These are phyloP conservation scores for Drosophila orosa DNA, from an alignment of 1,140 invertebrate genomes.

Conservation along the genomic window DNA sequence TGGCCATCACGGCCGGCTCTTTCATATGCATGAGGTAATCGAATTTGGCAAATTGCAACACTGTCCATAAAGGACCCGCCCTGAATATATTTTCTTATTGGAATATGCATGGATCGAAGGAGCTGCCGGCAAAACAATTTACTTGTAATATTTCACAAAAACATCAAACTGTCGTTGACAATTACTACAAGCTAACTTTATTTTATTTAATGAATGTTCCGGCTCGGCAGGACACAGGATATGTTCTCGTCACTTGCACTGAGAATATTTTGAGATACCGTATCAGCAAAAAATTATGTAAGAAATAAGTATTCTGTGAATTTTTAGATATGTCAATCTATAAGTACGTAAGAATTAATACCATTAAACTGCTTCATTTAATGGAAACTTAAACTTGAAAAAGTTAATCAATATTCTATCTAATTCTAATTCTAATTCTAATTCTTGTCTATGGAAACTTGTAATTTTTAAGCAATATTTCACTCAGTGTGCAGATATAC, in stretches of 20 bases:
- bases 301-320: no score
- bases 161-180: constrained; percentile 82
- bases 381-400: not conserved
- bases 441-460: not conserved
- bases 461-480: constrained; percentile 6
- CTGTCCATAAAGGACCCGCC: constrained; percentile 68
- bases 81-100: constrained; percentile 61
- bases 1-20: constrained; percentile 27
- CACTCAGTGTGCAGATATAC: constrained; percentile 10
- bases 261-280: not conserved
- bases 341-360: no score
- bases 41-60: constrained; percentile 75
- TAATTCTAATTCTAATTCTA: not conserved
- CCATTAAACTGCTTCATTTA: no score
- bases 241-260: constrained; percentile 14
- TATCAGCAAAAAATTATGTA: no score
- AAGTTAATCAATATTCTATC: not conserved
- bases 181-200: constrained; percentile 76
- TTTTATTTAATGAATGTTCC: constrained; percentile 80
- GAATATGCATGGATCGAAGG: constrained; percentile 63
- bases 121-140: constrained; percentile 64
- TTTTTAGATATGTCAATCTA: not conserved
- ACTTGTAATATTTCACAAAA: constrained; percentile 77
- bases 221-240: constrained; percentile 45
- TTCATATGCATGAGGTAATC: constrained; percentile 76